Percentiles rank a stretch among this genome's conserved stretches.
Evolutionary conservation across 1,140 invertebrate genomes (phyloP).

Genomic region (Rhizoglyphus robini): DNA sequence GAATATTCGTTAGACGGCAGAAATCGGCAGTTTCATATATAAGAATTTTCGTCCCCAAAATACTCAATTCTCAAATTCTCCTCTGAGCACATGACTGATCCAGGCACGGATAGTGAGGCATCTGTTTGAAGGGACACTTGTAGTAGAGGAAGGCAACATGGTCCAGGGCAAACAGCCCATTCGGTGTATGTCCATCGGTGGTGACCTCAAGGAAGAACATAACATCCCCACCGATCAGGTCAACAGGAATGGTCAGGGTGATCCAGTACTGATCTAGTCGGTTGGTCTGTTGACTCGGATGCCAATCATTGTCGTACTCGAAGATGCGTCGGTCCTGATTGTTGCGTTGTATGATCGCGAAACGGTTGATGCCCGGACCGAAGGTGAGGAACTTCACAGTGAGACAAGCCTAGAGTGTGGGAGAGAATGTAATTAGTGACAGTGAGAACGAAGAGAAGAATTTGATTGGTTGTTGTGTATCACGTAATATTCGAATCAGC

Average conservation of each 20-base stretch:
- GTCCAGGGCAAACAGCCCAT: neutral
- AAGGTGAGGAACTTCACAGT: neutral
- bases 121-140: constrained; percentile 3
- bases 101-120: neutral
- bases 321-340: neutral
- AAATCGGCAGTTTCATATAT: too few relatives aligned
- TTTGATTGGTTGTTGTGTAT: too few relatives aligned
- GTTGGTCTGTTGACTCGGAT: neutral
- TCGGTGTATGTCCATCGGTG: neutral
- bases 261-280: neutral
- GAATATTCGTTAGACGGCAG: too few relatives aligned
- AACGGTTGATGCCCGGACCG: neutral
- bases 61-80: too few relatives aligned
- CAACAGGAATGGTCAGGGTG: neutral
- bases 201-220: neutral
- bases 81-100: neutral
- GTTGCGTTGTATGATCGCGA: neutral
- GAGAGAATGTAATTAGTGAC: too few relatives aligned
- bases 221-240: neutral
- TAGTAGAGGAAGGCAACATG: constrained; percentile 8
- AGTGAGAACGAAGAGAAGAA: neutral
- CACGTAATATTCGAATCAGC: too few relatives aligned
- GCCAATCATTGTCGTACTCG: neutral
- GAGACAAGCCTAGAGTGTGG: constrained; percentile 8
- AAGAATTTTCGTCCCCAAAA: too few relatives aligned